Percentiles rank a stretch among this genome's conserved stretches.
These are phyloP conservation scores for Drosophila anceps DNA, from an alignment of 2,888 invertebrate genomes.

Conservation along the genomic window DNA sequence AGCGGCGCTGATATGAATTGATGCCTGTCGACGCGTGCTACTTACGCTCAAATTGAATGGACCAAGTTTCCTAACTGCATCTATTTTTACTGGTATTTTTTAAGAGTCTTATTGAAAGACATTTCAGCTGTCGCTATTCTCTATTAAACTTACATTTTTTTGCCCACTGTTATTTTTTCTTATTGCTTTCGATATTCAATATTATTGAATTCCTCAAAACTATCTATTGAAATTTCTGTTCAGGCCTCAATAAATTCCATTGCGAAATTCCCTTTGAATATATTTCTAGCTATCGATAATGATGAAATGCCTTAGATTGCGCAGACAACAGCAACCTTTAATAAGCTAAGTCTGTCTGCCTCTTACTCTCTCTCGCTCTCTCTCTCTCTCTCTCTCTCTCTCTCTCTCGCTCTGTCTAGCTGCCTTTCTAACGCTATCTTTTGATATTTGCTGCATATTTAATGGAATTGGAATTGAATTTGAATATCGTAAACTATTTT, in stretches of 20 bases:
- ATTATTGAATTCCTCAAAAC: neutral
- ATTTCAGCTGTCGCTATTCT: neutral
- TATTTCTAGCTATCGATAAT: neutral
- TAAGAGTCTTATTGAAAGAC: neutral
- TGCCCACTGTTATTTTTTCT: neutral
- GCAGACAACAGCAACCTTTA: neutral
- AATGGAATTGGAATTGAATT: constrained; percentile 1
- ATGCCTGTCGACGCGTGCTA: constrained; percentile 47
- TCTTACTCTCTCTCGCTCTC: neutral
- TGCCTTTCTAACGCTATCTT: neutral
- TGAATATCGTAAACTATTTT: constrained; percentile 6
- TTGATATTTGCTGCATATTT: neutral
- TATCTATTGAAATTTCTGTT: neutral
- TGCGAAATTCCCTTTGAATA: neutral
- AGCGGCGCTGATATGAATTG: constrained; percentile 56
- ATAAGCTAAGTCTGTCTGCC: neutral
- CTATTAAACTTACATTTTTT: neutral
- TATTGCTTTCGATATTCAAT: neutral
- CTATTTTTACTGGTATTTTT: neutral
- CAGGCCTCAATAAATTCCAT: neutral
- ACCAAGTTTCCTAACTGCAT: neutral
- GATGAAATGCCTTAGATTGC: constrained; percentile 2
- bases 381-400: too few species aligned
- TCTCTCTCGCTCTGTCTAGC: neutral
- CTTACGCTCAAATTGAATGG: neutral